phyloP scores from a whole-genome alignment of 2,797 vertebrate genomes.

The Choloepus didactylus region DNA sequence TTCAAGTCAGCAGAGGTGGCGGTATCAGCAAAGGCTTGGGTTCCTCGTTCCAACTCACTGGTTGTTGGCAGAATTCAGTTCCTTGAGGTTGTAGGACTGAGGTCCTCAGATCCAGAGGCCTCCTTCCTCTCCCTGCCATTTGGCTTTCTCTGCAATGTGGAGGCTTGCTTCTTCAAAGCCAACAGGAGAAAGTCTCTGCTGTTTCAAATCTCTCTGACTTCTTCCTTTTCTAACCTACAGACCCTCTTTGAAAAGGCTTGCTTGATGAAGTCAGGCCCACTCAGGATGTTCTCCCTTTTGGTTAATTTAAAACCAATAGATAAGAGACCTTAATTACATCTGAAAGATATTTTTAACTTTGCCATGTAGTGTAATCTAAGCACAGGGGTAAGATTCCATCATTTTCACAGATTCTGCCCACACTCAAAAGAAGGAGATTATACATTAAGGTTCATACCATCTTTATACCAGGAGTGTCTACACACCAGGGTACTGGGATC shows the following conservation, averaged over 20 bases:
- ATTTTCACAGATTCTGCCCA: neutral
- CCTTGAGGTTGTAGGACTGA: neutral
- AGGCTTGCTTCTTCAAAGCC: neutral
- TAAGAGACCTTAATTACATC: neutral
- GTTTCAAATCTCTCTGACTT: neutral
- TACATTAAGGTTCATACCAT: neutral
- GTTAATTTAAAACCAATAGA: neutral
- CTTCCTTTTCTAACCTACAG: neutral
- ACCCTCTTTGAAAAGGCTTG: neutral
- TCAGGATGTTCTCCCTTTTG: neutral
- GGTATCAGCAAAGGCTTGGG: neutral
- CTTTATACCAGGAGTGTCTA: neutral
- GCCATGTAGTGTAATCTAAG: neutral
- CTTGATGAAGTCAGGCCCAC: neutral
- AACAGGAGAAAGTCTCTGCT: neutral
- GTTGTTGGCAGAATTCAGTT: neutral
- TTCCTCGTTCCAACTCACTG: neutral
- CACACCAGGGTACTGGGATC: neutral
- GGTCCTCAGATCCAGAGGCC: neutral
- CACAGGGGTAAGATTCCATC: neutral
- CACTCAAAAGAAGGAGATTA: neutral
- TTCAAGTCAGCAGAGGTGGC: neutral
- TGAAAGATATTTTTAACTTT: constrained; percentile 7
- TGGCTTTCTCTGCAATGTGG: neutral
- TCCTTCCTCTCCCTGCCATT: neutral